A percentile compares a stretch with the other conserved stretches of the same genome.
Evolutionary conservation across 2,797 vertebrate genomes (phyloP).

Genomic region (Hydrophis major): DNA sequence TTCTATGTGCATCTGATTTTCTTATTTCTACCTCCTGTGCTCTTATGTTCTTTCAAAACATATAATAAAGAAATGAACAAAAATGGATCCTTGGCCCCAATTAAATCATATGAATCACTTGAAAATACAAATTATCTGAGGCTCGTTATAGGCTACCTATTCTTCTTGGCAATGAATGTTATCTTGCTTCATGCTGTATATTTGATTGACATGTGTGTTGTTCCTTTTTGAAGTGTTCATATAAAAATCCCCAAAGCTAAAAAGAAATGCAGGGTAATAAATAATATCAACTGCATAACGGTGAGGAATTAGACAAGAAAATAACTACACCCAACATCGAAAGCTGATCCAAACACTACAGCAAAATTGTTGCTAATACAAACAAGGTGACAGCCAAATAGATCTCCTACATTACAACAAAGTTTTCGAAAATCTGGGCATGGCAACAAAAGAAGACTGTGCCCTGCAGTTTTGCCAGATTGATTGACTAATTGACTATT

Average conservation of each 20-base stretch:
- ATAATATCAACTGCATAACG: neutral
- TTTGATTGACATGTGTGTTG: neutral
- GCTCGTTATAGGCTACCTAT: neutral
- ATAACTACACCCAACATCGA: neutral
- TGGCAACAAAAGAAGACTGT: neutral
- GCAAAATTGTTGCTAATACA: neutral
- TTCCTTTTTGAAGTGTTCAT: neutral
- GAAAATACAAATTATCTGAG: neutral
- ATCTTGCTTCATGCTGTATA: neutral
- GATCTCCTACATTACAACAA: neutral
- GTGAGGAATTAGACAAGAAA: neutral
- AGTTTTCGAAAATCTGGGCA: neutral
- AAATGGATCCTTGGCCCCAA: neutral
- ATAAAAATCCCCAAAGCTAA: neutral
- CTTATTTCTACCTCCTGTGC: neutral
- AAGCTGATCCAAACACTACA: neutral
- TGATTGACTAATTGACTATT: neutral
- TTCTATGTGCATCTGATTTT: neutral
- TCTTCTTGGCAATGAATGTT: neutral
- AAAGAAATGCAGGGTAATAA: neutral
- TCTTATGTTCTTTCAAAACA: neutral
- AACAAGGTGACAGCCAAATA: neutral
- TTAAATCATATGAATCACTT: neutral
- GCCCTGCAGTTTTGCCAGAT: neutral
- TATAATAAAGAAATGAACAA: neutral